Evolutionary conservation across 1,140 invertebrate genomes (phyloP), one percentile per base, ranked within the genome.

Genomic region (Bemisia tabaci): DNA sequence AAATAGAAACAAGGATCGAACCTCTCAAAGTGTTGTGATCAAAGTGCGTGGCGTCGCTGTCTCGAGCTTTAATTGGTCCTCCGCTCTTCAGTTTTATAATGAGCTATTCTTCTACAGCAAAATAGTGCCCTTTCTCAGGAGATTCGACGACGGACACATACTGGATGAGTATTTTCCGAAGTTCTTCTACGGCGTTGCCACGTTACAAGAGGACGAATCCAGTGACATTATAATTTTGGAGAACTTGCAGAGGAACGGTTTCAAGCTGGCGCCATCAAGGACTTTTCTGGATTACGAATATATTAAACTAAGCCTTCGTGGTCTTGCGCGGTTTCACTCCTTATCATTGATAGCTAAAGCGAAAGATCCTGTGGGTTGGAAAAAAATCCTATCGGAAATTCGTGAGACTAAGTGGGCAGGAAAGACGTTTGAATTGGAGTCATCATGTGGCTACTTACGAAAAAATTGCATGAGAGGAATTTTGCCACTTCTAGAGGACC

Each of bases 151-250:
- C 0, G 58, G 64, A 11, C 61, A 63, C 26, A 26, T 17, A 5
- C n/a, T n/a, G n/a, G 22, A 22, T 11, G 22, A 48, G 9, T 17
- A n/a, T 21, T 67, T 70, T n/a, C 68, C 67, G 21, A 70, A 24
- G 61, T 69, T 67, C 48, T 67, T 67, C 25, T 72, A 68, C 63
- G 71, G 67, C 5, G 26, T 59, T 11, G 70, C 66, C 9, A 39
- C 48, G 22, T 2, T 25, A 39, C 65, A 65, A 2, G 23, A 58
- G 12, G 62, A 65, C 12, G 59, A 62, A 12, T 9, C 33, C n/a
- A 62, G 65, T 21, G 69, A 71, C 62, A 60, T 73, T 0, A 68
- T 80, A 12, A 72, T 76, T 0, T 26, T 77, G 17, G 75, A 79
- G 62, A 73, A 80, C 63, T 39, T 77, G 21, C 59, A 21, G 17